These are phyloP conservation scores for Bombyx huttoni DNA, from an alignment of 2,888 invertebrate species.

Conservation along the genomic window DNA sequence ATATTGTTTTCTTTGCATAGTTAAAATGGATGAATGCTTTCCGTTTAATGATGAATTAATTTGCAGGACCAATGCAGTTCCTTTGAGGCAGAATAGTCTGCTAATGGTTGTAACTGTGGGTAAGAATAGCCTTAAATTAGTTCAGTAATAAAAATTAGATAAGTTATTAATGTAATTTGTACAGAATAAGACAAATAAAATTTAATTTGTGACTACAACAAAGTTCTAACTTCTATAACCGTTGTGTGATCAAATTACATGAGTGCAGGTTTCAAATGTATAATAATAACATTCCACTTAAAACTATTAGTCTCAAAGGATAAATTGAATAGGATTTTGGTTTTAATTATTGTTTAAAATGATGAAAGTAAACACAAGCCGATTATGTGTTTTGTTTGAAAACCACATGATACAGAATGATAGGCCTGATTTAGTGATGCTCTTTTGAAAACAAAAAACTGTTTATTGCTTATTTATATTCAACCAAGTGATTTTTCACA, in stretches of 20 bases:
- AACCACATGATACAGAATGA: slow-evolving; percentile 57
- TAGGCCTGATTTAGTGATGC: slow-evolving; percentile 42
- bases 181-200: too few relatives aligned
- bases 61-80: slow-evolving; percentile 1
- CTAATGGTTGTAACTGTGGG: too few relatives aligned
- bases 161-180: too few relatives aligned
- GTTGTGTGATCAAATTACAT: too few relatives aligned
- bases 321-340: slow-evolving; percentile 19
- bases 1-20: background rate
- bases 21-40: background rate
- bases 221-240: too few relatives aligned
- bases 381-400: slow-evolving; percentile 43
- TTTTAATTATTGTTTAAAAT: slow-evolving; percentile 11
- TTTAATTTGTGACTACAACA: too few relatives aligned
- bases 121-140: too few relatives aligned
- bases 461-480: background rate
- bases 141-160: too few relatives aligned
- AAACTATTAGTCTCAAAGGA: too few relatives aligned
- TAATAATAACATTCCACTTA: too few relatives aligned
- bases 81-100: too few relatives aligned
- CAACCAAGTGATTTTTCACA: background rate
- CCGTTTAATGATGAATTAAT: slow-evolving; percentile 2
- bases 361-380: slow-evolving; percentile 57
- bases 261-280: too few relatives aligned
- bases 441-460: background rate